Percentiles rank a stretch among this genome's conserved stretches.
These are phyloP conservation scores for Ochotona curzoniae DNA, from an alignment of 2,113 vertebrate species.

Conservation along the genomic window DNA sequence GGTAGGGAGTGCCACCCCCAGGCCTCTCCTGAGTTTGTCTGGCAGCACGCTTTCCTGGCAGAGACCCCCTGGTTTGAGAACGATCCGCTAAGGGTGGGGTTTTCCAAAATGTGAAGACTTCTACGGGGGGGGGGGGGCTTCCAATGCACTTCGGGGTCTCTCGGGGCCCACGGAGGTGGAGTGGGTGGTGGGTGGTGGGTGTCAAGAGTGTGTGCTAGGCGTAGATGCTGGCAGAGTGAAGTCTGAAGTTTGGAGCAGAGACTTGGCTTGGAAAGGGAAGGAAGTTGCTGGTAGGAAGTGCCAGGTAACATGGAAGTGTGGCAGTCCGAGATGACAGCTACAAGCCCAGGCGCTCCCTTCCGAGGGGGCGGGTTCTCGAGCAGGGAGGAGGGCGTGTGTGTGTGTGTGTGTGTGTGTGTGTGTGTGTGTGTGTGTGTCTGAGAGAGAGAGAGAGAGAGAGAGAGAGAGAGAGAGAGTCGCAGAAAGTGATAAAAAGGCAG, in stretches of 20 bases:
- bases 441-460: neutral
- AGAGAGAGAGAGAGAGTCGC: neutral
- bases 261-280: constrained; percentile 50
- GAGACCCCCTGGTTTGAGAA: constrained; percentile 46
- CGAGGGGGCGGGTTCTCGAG: constrained; percentile 53
- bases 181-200: neutral
- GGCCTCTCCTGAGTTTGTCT: neutral
- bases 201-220: neutral
- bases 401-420: neutral
- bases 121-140: neutral
- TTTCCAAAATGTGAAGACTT: neutral
- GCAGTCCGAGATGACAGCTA: constrained; percentile 69
- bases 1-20: neutral
- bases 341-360: constrained; percentile 29
- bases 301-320: constrained; percentile 65
- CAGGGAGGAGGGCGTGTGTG: neutral
- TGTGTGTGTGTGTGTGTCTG: too few species aligned
- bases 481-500: constrained; percentile 70
- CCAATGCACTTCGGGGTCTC: neutral
- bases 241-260: constrained; percentile 51
- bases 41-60: neutral
- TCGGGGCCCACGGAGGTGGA: neutral
- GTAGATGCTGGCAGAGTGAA: constrained; percentile 6
- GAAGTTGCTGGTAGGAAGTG: constrained; percentile 50
- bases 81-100: neutral